A percentile compares a stretch with the other conserved stretches of the same genome.
phyloP scores from a whole-genome alignment of 2,888 invertebrate genomes.

The Tetheella fluctuosa region DNA sequence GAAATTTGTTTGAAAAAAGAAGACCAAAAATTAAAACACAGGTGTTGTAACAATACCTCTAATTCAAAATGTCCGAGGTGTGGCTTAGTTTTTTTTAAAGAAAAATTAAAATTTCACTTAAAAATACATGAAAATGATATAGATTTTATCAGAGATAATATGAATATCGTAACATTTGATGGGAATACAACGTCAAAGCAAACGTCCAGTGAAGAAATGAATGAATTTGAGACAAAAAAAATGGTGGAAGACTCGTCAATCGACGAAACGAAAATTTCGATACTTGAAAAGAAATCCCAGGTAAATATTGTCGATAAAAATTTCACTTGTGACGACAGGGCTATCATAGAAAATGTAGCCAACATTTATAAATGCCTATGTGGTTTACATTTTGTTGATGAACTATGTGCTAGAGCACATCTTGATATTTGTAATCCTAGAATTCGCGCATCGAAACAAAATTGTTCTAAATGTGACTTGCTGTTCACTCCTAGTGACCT shows the following conservation, averaged over 20 bases:
- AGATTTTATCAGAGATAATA: constrained; percentile 52
- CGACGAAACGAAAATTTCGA: neutral
- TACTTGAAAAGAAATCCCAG: constrained; percentile 12
- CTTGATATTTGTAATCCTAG: constrained; percentile 43
- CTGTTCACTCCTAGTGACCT: constrained; percentile 59
- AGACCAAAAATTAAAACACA: constrained; percentile 41
- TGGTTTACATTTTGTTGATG: constrained; percentile 60
- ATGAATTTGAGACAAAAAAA: constrained; percentile 11
- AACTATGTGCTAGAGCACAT: constrained; percentile 48
- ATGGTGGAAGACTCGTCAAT: neutral
- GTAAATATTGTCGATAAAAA: constrained; percentile 15
- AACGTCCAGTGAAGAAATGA: neutral
- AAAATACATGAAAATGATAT: constrained; percentile 54
- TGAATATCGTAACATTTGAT: constrained; percentile 48
- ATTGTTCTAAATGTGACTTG: constrained; percentile 65
- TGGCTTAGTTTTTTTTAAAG: constrained; percentile 49
- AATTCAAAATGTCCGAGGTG: constrained; percentile 57
- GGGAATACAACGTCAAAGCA: neutral
- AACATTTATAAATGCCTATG: constrained; percentile 63
- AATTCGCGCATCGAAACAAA: constrained; percentile 49
- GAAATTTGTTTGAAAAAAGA: constrained; percentile 48
- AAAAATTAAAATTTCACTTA: constrained; percentile 50
- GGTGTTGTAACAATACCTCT: constrained; percentile 44
- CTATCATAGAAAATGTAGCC: constrained; percentile 25
- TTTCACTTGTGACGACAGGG: neutral